These are phyloP conservation scores for Gymnocephalus cernua DNA, from an alignment of 2,113 vertebrate genomes.

Conservation along the genomic window DNA sequence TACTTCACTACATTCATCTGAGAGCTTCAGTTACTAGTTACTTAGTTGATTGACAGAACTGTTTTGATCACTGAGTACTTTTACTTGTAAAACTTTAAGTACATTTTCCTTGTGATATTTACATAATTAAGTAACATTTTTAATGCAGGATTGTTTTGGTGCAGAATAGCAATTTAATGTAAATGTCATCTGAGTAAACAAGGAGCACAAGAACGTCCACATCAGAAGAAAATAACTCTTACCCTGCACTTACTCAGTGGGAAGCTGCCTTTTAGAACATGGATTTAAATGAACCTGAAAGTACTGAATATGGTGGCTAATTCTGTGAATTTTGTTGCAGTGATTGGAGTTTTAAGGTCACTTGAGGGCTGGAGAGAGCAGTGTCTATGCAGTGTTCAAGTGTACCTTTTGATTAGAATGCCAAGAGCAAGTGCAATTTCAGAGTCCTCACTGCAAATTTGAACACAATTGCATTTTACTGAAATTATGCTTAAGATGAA, in stretches of 20 bases:
- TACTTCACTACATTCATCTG: too few relatives aligned
- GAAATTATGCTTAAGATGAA: constrained; percentile 31
- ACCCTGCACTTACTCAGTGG: neutral
- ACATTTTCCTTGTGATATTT: too few relatives aligned
- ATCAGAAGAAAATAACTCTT: constrained; percentile 30
- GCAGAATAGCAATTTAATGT: too few relatives aligned
- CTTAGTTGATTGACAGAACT: too few relatives aligned
- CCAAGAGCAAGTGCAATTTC: constrained; percentile 21
- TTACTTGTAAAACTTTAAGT: too few relatives aligned
- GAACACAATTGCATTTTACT: constrained; percentile 41
- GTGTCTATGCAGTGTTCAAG: constrained; percentile 12
- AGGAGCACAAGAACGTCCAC: neutral
- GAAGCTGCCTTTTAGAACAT: constrained; percentile 32
- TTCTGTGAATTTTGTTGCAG: constrained; percentile 12
- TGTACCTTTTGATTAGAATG: constrained; percentile 55
- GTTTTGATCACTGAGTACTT: too few relatives aligned
- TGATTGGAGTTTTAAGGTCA: constrained; percentile 49
- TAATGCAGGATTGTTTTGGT: too few relatives aligned
- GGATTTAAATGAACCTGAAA: constrained; percentile 34
- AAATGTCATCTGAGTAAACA: too few relatives aligned
- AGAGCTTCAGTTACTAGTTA: too few relatives aligned
- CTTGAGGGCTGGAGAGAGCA: neutral
- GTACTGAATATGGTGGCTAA: neutral
- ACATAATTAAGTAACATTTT: too few relatives aligned
- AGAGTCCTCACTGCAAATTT: constrained; percentile 42